Evolutionary conservation across 2,797 vertebrate genomes (phyloP), one percentile per base, ranked within the genome.

Genomic region (Acipenser ruthenus): DNA sequence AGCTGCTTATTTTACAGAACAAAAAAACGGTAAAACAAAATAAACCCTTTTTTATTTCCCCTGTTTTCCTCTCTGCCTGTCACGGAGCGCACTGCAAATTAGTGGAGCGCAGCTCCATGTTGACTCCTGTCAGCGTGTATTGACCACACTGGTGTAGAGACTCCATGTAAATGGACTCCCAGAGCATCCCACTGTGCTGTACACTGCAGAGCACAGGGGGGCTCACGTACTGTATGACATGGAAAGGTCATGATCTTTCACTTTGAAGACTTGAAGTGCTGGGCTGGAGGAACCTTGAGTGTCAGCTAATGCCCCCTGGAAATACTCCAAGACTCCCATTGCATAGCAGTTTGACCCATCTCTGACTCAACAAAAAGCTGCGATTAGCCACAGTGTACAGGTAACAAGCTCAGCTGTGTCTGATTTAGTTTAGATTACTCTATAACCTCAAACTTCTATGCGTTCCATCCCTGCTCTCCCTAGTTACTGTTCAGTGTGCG

Each of bases 341-440:
- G 51, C 51, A 9, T 53, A 53, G 8, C 51, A 9, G 51, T 53
- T 12, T 9, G 51, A 53, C 51, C 51, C 12, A 12, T 12, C 51
- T 53, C 51, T 9, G 51, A 12, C 51, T 53, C 51, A 4, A 66
- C 58, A 66, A 69, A 69, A 55, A 37, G 8, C 6, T 61, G 68
- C 63, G 59, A 66, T 49, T 64, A 50, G 7, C 47, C 58, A 55
- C 64, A 69, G 63, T 47, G 58, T 50, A 11, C 64, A 13, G 61
- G 62, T 23, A 55, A 53, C 64, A 66, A 49, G 64, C 64, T 62
- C 48, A 60, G 62, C 64, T 55, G 49, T 15, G 50, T 53, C 63
- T 65, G 4, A 37, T 37, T 37, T 37, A 37, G 23, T 37, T 37
- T 4, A 3, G 23, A 37, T 37, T 4, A 37, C 23, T 37, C 23